Base-by-base conservation (phyloP, 2,797 vertebrate genomes). In the Anguilla marmorata region DNA sequence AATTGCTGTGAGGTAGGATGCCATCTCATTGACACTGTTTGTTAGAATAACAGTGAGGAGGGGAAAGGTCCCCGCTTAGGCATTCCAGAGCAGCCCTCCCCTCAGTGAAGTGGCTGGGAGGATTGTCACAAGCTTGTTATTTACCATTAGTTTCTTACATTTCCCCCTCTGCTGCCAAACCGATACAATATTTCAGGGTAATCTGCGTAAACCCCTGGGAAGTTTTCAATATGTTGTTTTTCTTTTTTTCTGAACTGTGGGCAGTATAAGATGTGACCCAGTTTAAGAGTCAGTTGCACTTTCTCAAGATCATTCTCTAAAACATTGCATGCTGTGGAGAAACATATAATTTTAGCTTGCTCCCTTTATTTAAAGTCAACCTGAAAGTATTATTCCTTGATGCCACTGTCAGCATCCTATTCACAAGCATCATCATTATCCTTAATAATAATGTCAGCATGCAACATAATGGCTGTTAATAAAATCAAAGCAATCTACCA, bases 1-100 rank as follows among this genome's bases (percentile, higher is more conserved):
- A 96, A 96, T 97, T 95, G 94, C 93, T 96, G 93, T 93, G 95
- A 96, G 95, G 95, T 96, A 95, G 95, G 95, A 96, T 96, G 95
- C 95, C 96, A 96, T 96, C 95, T 95, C 94, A 94, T 93, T 96
- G 95, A 95, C 95, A 95, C 94, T 96, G 95, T 96, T 96, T 96
- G 95, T 95, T 95, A 94, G 95, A 96, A 94, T 94, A 96, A 96
- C 95, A 96, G 90, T 93, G 95, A 89, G 89, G 91, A 93, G 95
- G 94, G 94, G 94, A 94, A 94, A 95, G 96, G 95, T 96, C 95
- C 91, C 91, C 83, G 94, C 94, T 94, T 90, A 91, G 91, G 94
- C 95, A 94, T 96, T 95, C 95, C 94, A 92, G 90, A 89, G 86
- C 90, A 92, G 91, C 94, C 93, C 94, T 91, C 93, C 93, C 92